Base-by-base conservation (phyloP, 2,888 invertebrate genomes). In the Galeopsomyia nigrocyanea region DNA sequence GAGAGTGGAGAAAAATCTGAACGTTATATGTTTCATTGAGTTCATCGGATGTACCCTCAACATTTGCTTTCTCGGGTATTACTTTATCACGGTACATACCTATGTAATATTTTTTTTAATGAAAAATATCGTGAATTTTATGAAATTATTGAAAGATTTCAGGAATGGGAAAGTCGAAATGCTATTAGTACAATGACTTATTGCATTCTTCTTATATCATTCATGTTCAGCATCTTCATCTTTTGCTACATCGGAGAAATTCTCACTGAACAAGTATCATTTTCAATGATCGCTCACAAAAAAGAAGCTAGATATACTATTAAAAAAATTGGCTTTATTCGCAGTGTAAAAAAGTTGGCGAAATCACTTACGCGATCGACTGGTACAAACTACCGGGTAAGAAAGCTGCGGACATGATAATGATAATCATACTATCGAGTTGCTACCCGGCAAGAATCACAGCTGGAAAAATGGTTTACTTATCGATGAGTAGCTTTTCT, bases 21-120 rank as follows among this genome's bases (percentile, higher is more conserved):
- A 81, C 51, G 80, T 79, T 46, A 78, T 84, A 31, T 82, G 82
- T 65, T 76, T 85, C 26, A 79, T 84, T 14, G 84, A 85, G 75
- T 75, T 84, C 39, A 64, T 85, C 0, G 84, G 84, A 2, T 83
- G 83, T 62, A 83, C 83, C 3, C 61, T 84, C 73, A 82, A 83
- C 51, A 84, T 84, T 70, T 85, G 84, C 63, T 82, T 84, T 46
- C 76, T 85, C 7, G 84, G 82, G 71, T 84, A 82, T 74, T 82
- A 82, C 73, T 78, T 83, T 49, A 81, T 84, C 56, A 80, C 78
- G 81, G 84, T 83, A 80, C 16, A 58, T 31, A 7, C n/a, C n/a
- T n/a, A n/a, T n/a, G n/a, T n/a, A n/a, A n/a, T n/a, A n/a, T n/a
- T n/a, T n/a, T n/a, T n/a, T n/a, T n/a, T n/a, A n/a, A n/a, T n/a